Percentiles rank a stretch among this genome's conserved stretches.
Evolutionary conservation across 2,888 invertebrate species (phyloP).

Genomic region (Caenorhabditis macrosperma): DNA sequence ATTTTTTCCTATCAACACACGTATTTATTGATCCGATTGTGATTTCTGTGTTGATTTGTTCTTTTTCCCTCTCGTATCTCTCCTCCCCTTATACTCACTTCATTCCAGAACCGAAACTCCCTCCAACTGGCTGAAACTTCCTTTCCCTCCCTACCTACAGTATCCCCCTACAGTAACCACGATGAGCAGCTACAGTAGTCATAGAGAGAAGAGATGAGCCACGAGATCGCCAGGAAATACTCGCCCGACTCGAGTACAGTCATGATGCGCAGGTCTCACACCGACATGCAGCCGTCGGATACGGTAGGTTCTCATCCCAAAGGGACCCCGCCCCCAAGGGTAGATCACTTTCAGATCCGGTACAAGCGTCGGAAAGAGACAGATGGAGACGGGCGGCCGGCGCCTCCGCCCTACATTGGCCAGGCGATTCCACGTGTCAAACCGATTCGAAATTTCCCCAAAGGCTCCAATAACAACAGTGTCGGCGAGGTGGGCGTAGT

Average conservation of each 20-base stretch:
- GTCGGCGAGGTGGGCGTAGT: constrained; percentile 25
- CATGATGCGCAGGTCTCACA: constrained; percentile 33
- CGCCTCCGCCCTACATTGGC: constrained; percentile 57
- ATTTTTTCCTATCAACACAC: too few relatives aligned
- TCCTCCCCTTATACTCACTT: not conserved
- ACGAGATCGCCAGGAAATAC: constrained; percentile 33
- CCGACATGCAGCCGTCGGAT: constrained; percentile 19
- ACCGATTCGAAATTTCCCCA: constrained; percentile 46
- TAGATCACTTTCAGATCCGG: constrained; percentile 46
- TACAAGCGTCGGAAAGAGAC: constrained; percentile 43
- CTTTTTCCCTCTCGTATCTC: not conserved
- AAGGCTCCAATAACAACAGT: constrained; percentile 18
- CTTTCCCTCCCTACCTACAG: not conserved
- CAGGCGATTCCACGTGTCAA: constrained; percentile 57
- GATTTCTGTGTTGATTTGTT: not conserved
- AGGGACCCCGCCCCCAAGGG: too few relatives aligned
- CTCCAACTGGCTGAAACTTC: not conserved
- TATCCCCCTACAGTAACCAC: constrained; percentile 1
- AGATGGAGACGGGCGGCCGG: constrained; percentile 26
- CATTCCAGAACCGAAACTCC: not conserved
- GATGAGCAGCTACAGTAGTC: not conserved
- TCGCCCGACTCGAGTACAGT: constrained; percentile 59
- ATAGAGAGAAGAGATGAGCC: constrained; percentile 12
- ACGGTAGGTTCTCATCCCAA: constrained; percentile 24
- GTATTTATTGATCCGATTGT: too few relatives aligned